phyloP scores from a whole-genome alignment of 2,113 vertebrate species.

The Dipodomys stephensi region DNA sequence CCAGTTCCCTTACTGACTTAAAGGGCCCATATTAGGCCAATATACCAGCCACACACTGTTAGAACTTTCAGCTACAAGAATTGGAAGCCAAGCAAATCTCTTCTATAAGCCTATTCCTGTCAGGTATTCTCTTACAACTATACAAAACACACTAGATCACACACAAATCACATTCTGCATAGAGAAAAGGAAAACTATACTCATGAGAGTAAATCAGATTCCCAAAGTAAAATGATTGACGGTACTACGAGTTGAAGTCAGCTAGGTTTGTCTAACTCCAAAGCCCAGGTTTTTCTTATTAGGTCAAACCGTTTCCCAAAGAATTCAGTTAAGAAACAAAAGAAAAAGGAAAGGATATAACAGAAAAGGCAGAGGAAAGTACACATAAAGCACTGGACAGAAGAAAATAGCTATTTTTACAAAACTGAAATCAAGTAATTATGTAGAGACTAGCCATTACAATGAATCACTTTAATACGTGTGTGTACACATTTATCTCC shows the following conservation, averaged over 20 bases:
- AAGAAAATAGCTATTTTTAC: slow-evolving; percentile 14
- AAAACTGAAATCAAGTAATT: slow-evolving; percentile 39
- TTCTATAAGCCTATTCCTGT: neutral
- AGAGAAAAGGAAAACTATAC: slow-evolving; percentile 8
- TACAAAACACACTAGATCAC: neutral
- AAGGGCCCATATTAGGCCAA: neutral
- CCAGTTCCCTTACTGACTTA: neutral
- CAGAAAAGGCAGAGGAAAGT: neutral
- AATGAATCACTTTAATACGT: neutral
- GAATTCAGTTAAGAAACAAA: neutral
- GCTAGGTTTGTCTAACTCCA: neutral
- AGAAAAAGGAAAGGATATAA: neutral
- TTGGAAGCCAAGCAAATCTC: neutral
- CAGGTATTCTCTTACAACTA: neutral
- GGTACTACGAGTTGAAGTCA: neutral
- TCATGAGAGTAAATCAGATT: neutral
- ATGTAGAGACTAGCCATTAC: slow-evolving; percentile 18
- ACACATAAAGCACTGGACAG: neutral
- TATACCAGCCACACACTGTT: no score
- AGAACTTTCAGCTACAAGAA: neutral
- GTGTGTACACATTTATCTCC: neutral
- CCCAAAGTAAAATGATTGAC: neutral
- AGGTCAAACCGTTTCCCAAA: neutral
- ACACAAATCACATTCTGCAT: neutral
- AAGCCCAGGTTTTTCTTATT: neutral